These are phyloP conservation scores for Leptodactylus fallax DNA, from an alignment of 2,797 vertebrate species.

Conservation along the genomic window DNA sequence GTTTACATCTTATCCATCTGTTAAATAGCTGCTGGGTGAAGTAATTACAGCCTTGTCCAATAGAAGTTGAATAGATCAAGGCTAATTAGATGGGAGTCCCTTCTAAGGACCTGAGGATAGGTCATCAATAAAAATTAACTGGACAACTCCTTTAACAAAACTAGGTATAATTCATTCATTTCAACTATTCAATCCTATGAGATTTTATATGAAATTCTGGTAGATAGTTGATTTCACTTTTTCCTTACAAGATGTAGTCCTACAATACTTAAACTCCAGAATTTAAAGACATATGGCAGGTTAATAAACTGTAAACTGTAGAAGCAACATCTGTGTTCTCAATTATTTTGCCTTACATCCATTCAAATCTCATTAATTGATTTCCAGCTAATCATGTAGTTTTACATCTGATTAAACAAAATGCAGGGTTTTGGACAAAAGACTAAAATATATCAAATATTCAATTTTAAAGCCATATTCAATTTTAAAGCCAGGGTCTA, in stretches of 20 bases:
- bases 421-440: not conserved
- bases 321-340: constrained; percentile 15
- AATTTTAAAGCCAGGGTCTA: not conserved
- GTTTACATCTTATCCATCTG: too few relatives aligned
- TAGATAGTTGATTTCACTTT: not conserved
- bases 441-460: not conserved
- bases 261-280: not conserved
- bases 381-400: constrained; percentile 3
- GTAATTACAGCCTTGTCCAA: too few relatives aligned
- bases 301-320: constrained; percentile 5
- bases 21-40: too few relatives aligned
- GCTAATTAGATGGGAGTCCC: too few relatives aligned
- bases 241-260: not conserved
- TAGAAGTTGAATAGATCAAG: too few relatives aligned
- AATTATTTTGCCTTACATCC: not conserved
- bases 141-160: too few relatives aligned
- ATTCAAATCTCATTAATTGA: constrained; percentile 6
- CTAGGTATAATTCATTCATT: too few relatives aligned
- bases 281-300: constrained; percentile 14
- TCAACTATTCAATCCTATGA: too few relatives aligned
- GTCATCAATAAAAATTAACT: too few relatives aligned
- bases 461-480: not conserved
- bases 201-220: not conserved
- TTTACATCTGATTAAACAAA: constrained; percentile 20
- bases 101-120: too few relatives aligned